Percentiles rank a stretch among this genome's conserved stretches.
Conservation (phyloP, 2,888 invertebrate genomes). For the Caenorhabditis uteleia region DNA sequence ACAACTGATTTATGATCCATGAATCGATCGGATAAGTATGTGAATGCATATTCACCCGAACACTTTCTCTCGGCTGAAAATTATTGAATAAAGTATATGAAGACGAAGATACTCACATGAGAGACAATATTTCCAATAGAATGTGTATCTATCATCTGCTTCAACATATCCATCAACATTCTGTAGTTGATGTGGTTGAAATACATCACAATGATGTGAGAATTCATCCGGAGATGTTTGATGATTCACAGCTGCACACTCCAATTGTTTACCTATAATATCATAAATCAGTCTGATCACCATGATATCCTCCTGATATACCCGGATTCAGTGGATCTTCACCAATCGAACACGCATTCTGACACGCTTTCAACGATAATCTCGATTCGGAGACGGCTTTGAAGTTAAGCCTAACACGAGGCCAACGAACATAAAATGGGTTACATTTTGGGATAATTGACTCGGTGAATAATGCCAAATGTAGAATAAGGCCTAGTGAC, state of each 20-base stretch:
- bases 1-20: conserved; percentile 63
- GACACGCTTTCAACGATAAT: conserved; percentile 57
- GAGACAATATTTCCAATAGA: conserved; percentile 70
- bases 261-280: conserved; percentile 37
- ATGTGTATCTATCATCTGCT: conserved; percentile 69
- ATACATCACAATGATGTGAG: conserved; percentile 69
- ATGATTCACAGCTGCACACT: conserved; percentile 69
- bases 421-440: conserved; percentile 68
- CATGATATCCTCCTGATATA: not conserved
- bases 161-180: conserved; percentile 69
- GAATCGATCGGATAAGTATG: conserved; percentile 68
- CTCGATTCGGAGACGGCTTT: conserved; percentile 58
- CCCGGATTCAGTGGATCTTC: conserved; percentile 59
- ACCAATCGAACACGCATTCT: conserved; percentile 61
- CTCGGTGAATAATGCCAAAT: too few relatives aligned
- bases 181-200: conserved; percentile 61
- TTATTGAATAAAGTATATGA: not conserved
- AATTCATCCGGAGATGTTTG: conserved; percentile 60
- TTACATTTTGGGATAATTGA: conserved; percentile 44
- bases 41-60: conserved; percentile 67
- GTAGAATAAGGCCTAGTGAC: too few relatives aligned
- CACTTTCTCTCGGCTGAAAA: conserved; percentile 64
- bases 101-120: conserved; percentile 39
- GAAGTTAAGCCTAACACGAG: conserved; percentile 65
- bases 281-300: not conserved